A percentile compares a stretch with the other conserved stretches of the same genome.
phyloP scores from a whole-genome alignment of 2,888 invertebrate genomes.

The Merodon equestris region DNA sequence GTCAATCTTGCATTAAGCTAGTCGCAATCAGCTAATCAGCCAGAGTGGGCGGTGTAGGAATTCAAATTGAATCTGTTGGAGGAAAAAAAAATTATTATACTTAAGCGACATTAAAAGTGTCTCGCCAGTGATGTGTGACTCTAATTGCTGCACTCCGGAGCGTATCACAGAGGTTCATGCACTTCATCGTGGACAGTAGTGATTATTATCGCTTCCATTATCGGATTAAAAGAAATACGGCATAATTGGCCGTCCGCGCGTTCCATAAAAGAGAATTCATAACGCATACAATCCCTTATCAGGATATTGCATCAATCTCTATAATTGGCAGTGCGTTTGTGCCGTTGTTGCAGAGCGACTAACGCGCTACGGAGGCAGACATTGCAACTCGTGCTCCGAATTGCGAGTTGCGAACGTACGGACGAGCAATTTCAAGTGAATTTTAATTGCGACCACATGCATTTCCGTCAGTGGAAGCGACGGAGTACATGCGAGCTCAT shows the following conservation, averaged over 20 bases:
- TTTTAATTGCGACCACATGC: slow-evolving; percentile 67
- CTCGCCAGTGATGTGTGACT: slow-evolving; percentile 49
- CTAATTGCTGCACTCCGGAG: slow-evolving; percentile 52
- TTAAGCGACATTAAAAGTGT: slow-evolving; percentile 57
- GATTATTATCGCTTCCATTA: slow-evolving; percentile 38
- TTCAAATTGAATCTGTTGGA: slow-evolving; percentile 55
- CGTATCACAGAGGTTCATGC: slow-evolving; percentile 32
- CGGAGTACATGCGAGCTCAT: background rate
- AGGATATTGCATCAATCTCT: slow-evolving; percentile 61
- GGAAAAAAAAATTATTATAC: slow-evolving; percentile 26
- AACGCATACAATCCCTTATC: slow-evolving; percentile 56
- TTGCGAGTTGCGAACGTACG: slow-evolving; percentile 9
- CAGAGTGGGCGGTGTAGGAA: slow-evolving; percentile 58
- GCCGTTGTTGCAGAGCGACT: slow-evolving; percentile 14
- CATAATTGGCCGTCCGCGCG: slow-evolving; percentile 39
- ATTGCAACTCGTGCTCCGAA: background rate
- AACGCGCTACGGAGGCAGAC: background rate
- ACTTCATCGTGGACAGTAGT: background rate
- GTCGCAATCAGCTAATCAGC: background rate
- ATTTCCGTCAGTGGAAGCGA: slow-evolving; percentile 45
- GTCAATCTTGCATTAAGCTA: slow-evolving; percentile 17
- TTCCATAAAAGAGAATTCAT: slow-evolving; percentile 33
- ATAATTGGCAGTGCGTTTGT: slow-evolving; percentile 51
- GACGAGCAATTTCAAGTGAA: slow-evolving; percentile 54
- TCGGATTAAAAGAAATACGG: slow-evolving; percentile 29